These are phyloP conservation scores for Adelphocoris suturalis DNA, from an alignment of 2,888 invertebrate species.

Conservation along the genomic window DNA sequence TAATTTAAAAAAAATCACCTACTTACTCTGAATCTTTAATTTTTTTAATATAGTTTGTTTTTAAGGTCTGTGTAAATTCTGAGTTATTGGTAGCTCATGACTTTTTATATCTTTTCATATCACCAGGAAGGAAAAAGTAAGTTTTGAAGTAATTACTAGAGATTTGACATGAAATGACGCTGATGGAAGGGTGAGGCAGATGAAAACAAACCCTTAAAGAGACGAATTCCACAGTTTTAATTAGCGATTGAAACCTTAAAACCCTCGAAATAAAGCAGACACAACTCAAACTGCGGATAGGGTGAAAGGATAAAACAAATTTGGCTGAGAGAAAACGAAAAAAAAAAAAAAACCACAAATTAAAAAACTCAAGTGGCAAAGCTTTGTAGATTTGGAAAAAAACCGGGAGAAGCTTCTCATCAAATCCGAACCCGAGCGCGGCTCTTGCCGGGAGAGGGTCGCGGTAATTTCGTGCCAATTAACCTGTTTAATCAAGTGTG, in stretches of 20 bases:
- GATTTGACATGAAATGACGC: not conserved
- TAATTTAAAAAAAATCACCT: too few species aligned
- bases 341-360: conserved; percentile 68
- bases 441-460: not conserved
- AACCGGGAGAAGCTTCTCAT: conserved; percentile 56
- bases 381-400: conserved; percentile 68
- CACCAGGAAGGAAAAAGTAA: too few species aligned
- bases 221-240: conserved; percentile 64
- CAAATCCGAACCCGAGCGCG: conserved; percentile 18
- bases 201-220: not conserved
- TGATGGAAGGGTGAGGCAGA: not conserved
- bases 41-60: too few species aligned
- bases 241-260: conserved; percentile 56
- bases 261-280: conserved; percentile 13
- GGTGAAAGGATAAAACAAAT: conserved; percentile 16
- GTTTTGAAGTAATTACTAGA: not conserved
- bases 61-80: too few species aligned
- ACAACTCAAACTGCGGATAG: conserved; percentile 5
- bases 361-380: conserved; percentile 66
- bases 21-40: too few species aligned
- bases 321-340: not conserved
- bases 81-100: too few species aligned
- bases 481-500: conserved; percentile 74
- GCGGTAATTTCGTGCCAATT: conserved; percentile 73
- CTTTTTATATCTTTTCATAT: too few species aligned